A percentile compares a stretch with the other conserved stretches of the same genome.
Evolutionary conservation across 2,113 vertebrate species (phyloP).

Genomic region (Clinocottus analis): DNA sequence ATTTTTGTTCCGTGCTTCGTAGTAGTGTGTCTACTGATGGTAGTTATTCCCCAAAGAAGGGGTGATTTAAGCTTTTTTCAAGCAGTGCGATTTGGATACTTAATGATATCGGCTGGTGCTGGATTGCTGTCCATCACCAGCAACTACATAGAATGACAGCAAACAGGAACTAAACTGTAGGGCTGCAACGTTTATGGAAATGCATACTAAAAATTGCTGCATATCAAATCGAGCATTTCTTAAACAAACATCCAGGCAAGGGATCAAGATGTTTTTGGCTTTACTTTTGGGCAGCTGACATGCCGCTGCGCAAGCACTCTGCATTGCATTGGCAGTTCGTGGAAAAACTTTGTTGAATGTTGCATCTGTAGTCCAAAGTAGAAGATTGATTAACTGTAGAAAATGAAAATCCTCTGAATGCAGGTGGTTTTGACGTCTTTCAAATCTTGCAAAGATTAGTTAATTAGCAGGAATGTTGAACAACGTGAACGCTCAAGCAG

Average conservation of each 20-base stretch:
- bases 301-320: neutral
- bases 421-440: neutral
- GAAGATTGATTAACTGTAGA: neutral
- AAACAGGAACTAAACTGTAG: neutral
- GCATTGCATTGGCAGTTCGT: neutral
- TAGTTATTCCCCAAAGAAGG: neutral
- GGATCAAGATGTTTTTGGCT: neutral
- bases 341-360: neutral
- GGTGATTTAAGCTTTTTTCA: constrained; percentile 2
- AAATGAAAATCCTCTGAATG: neutral
- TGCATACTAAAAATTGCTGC: neutral
- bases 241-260: neutral
- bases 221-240: neutral
- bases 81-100: constrained; percentile 30
- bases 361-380: neutral
- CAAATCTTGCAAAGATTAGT: neutral
- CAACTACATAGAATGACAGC: constrained; percentile 37
- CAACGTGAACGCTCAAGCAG: neutral
- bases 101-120: neutral
- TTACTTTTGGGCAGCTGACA: neutral
- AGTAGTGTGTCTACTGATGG: neutral
- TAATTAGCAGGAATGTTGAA: neutral
- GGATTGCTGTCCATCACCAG: neutral
- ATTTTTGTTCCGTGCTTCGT: constrained; percentile 12
- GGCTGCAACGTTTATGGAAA: neutral